phyloP scores from a whole-genome alignment of 2,797 vertebrate genomes.

The Stomatorhinus walkeri region DNA sequence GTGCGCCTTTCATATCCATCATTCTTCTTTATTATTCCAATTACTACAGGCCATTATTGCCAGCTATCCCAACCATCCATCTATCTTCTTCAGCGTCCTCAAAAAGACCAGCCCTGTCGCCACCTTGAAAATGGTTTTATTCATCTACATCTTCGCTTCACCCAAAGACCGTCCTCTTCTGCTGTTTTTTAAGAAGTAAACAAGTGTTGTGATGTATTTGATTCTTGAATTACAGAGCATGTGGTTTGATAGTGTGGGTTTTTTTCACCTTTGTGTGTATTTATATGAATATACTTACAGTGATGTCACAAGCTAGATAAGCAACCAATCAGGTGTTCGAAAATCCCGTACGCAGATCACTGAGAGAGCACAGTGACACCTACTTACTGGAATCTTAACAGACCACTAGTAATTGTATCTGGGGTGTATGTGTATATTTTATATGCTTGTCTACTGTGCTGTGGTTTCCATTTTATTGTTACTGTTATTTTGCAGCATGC shows the following conservation, averaged over 20 bases:
- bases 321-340: not conserved
- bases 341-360: not conserved
- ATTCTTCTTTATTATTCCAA: constrained; percentile 17
- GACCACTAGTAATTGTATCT: not conserved
- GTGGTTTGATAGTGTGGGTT: not conserved
- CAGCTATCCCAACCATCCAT: not conserved
- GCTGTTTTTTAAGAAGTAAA: not conserved
- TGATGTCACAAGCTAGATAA: not conserved
- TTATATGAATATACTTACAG: not conserved
- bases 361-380: not conserved
- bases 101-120: not conserved
- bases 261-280: not conserved
- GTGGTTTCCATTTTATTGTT: not conserved
- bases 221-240: not conserved
- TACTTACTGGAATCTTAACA: not conserved
- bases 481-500: not conserved
- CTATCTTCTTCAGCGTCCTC: not conserved
- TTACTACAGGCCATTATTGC: constrained; percentile 10
- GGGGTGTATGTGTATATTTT: not conserved
- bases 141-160: not conserved
- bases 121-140: not conserved
- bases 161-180: not conserved
- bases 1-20: not conserved
- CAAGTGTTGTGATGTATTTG: not conserved
- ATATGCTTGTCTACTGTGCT: not conserved